Percentiles rank a stretch among this genome's conserved stretches.
Conservation (phyloP, 64 coral and sea anemone genomes). For the Pachyseris speciosa region DNA sequence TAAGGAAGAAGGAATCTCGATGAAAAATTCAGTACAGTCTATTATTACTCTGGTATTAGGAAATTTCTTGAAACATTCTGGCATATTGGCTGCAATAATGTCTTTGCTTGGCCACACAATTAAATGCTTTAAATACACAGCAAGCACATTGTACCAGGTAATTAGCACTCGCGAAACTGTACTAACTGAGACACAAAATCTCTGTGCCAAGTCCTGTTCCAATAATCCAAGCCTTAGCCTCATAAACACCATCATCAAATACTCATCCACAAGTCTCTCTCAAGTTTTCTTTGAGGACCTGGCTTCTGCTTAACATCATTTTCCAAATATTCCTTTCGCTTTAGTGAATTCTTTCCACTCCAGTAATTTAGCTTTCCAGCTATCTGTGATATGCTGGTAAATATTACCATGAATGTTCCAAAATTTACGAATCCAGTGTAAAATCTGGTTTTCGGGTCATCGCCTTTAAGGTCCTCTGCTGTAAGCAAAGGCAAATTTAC, state of each 20-base stretch:
- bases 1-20: constrained; percentile 21
- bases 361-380: too few species aligned
- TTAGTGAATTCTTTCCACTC: too few species aligned
- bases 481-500: too few species aligned
- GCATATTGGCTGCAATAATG: constrained; percentile 8
- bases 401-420: too few species aligned
- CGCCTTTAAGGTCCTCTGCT: too few species aligned
- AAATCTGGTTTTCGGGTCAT: too few species aligned
- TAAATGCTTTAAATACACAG: constrained; percentile 38
- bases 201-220: constrained; percentile 49
- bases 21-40: constrained; percentile 45
- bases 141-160: constrained; percentile 59
- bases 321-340: constrained; percentile 25
- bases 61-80: constrained; percentile 20
- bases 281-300: too few species aligned
- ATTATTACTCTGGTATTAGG: constrained; percentile 33
- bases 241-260: constrained; percentile 59
- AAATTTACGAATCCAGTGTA: too few species aligned
- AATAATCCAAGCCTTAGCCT: constrained; percentile 56
- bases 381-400: too few species aligned
- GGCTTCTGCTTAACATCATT: constrained; percentile 25
- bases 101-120: constrained; percentile 67
- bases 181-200: constrained; percentile 59
- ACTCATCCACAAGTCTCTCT: constrained; percentile 42
- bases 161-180: constrained; percentile 40